These are phyloP conservation scores for Sciurus niger DNA, from an alignment of 2,113 vertebrate genomes.

Conservation along the genomic window DNA sequence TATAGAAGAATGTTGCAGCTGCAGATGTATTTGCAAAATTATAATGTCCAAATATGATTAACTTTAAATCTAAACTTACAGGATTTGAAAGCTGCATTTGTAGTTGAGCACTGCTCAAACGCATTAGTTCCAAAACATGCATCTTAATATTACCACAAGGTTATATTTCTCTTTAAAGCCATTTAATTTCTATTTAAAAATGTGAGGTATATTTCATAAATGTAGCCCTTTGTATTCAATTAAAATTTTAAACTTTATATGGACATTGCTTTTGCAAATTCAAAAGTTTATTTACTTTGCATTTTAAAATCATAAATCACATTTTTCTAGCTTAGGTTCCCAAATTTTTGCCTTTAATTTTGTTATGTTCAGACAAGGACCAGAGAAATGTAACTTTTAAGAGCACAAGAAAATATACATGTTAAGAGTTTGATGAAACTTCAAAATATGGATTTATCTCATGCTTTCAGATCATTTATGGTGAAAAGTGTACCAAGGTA, in stretches of 20 bases:
- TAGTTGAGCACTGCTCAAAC: not conserved
- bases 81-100: slow-evolving; percentile 34
- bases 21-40: not conserved
- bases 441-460: not conserved
- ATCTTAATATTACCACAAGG: not conserved
- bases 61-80: not conserved
- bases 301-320: slow-evolving; percentile 61
- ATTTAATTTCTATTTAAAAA: slow-evolving; percentile 35
- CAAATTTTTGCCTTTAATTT: slow-evolving; percentile 32
- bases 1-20: not conserved
- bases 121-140: not conserved
- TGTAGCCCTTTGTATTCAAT: not conserved
- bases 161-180: slow-evolving; percentile 24
- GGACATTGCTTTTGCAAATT: slow-evolving; percentile 20
- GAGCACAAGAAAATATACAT: not conserved
- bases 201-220: not conserved
- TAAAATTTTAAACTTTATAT: slow-evolving; percentile 7
- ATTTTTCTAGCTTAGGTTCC: slow-evolving; percentile 1
- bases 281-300: slow-evolving; percentile 30
- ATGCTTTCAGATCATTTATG: slow-evolving; percentile 1
- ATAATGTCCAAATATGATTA: not conserved
- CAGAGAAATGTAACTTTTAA: slow-evolving; percentile 49
- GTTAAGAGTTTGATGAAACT: not conserved
- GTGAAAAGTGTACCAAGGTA: not conserved
- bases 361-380: not conserved